Percentiles rank a stretch among this genome's conserved stretches.
Conservation (phyloP, 2,797 vertebrate genomes). For the Aeoliscus strigatus region DNA sequence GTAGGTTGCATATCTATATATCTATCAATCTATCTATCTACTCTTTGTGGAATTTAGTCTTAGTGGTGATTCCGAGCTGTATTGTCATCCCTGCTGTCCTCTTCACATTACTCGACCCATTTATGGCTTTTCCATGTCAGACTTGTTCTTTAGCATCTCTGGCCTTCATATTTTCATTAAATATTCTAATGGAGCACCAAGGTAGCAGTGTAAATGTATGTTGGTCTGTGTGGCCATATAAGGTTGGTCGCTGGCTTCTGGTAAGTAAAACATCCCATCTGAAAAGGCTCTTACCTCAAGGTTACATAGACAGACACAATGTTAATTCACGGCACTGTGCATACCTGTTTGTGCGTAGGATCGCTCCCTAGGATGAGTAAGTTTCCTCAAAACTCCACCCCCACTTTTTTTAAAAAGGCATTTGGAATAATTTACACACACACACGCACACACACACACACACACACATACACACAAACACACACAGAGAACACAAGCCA, state of each 20-base stretch:
- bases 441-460: no score
- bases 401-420: slow-evolving; percentile 17
- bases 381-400: slow-evolving; percentile 31
- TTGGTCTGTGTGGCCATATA: slow-evolving; percentile 49
- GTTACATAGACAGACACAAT: slow-evolving; percentile 28
- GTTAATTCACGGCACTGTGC: slow-evolving; percentile 33
- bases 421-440: slow-evolving; percentile 33
- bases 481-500: slow-evolving; percentile 22
- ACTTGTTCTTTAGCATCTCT: slow-evolving; percentile 12
- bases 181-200: slow-evolving; percentile 16
- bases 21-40: slow-evolving; percentile 67
- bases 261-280: slow-evolving; percentile 63
- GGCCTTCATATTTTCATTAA: slow-evolving; percentile 13
- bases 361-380: slow-evolving; percentile 53
- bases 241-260: slow-evolving; percentile 55
- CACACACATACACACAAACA: no score
- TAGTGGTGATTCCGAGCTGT: no score
- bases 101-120: neutral
- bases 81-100: slow-evolving; percentile 2
- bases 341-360: slow-evolving; percentile 51
- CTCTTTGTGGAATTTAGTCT: slow-evolving; percentile 54
- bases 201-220: slow-evolving; percentile 33
- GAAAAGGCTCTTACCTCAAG: slow-evolving; percentile 38
- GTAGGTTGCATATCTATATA: slow-evolving; percentile 83
- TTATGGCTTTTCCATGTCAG: slow-evolving; percentile 9